Evolutionary conservation across 2,797 vertebrate genomes (phyloP).

Genomic region (Acridotheres tristis): DNA sequence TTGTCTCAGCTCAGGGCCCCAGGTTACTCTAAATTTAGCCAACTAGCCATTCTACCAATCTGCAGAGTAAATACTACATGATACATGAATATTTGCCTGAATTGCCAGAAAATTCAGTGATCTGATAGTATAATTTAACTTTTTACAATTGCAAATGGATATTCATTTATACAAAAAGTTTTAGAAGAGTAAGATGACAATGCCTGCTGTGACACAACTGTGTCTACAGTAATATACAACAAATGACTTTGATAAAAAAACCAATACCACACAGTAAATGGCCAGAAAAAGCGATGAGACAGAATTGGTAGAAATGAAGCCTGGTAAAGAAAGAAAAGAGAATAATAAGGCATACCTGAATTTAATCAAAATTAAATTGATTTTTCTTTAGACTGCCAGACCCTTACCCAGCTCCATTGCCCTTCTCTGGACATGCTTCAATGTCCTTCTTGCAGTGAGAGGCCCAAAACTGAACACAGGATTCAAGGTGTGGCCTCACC

Average conservation of each 20-base stretch:
- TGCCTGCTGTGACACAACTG: not conserved
- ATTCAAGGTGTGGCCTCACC: not conserved
- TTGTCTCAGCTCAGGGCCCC: not conserved
- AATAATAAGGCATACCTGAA: not conserved
- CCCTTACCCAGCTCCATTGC: rapidly evolving
- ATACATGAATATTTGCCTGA: not conserved
- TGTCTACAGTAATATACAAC: not conserved
- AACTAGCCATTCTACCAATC: not conserved
- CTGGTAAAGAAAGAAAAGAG: not conserved
- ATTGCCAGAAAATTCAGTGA: not conserved
- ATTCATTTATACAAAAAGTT: not conserved
- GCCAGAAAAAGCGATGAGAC: not conserved
- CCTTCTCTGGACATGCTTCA: rapidly evolving
- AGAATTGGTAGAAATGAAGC: not conserved
- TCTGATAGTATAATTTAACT: not conserved
- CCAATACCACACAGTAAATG: not conserved
- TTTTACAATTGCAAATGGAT: not conserved
- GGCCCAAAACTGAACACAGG: not conserved
- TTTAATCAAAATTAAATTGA: not conserved
- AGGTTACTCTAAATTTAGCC: not conserved
- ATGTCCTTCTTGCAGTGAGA: not conserved
- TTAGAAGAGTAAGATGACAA: not conserved
- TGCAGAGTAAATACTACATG: not conserved
- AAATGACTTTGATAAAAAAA: not conserved
- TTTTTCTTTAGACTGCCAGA: not conserved